A percentile compares a stretch with the other conserved stretches of the same genome.
Conservation (phyloP, 2,113 vertebrate genomes). For the Pogona vitticeps region DNA sequence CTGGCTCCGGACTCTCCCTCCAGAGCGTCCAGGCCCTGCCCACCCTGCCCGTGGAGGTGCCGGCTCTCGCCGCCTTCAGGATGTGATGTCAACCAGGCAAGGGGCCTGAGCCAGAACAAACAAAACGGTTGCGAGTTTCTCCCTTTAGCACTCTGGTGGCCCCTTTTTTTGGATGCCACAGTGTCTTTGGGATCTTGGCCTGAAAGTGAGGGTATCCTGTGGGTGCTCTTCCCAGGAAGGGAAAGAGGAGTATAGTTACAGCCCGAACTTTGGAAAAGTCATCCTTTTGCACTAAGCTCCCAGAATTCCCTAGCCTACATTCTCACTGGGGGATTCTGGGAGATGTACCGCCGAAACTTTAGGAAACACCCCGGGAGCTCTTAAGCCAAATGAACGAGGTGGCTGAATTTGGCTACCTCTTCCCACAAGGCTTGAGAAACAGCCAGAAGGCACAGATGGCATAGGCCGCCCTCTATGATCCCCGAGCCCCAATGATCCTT, state of each 20-base stretch:
- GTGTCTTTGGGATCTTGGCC: background rate
- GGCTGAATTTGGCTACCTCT: no score
- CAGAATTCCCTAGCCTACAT: background rate
- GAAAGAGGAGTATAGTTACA: no score
- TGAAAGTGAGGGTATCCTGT: background rate
- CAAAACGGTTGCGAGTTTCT: slow-evolving; percentile 10
- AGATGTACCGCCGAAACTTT: no score
- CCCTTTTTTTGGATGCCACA: background rate
- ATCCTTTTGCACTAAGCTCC: background rate
- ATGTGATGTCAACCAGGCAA: slow-evolving; percentile 28
- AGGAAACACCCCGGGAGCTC: no score
- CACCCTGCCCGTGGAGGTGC: slow-evolving; percentile 2
- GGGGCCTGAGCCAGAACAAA: slow-evolving; percentile 27
- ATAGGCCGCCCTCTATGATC: no score
- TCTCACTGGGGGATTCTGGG: no score
- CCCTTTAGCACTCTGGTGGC: background rate
- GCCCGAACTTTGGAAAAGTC: no score
- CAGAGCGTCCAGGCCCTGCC: background rate
- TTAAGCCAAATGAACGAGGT: no score
- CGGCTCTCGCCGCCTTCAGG: slow-evolving; percentile 1
- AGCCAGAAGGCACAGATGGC: no score
- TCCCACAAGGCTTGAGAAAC: no score
- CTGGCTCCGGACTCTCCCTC: background rate
- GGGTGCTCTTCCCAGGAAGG: background rate
- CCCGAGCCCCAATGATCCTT: no score